Evolutionary conservation across 2,797 vertebrate species (phyloP), one percentile per base, ranked within the genome.

Genomic region (Syngnathus rostellatus): DNA sequence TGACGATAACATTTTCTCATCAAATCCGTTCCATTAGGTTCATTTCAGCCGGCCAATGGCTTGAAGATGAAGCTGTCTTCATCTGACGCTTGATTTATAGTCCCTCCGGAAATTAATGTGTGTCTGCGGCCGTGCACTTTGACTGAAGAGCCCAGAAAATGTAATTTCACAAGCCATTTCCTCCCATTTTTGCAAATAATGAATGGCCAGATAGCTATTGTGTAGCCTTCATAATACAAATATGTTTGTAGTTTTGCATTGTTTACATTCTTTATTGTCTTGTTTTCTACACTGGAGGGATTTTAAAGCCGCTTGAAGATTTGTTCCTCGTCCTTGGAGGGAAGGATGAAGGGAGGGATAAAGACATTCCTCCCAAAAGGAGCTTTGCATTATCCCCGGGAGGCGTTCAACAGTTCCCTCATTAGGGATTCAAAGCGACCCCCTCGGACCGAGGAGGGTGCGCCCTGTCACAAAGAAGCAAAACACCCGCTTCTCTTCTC

Each of bases 161-260:
- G 75, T 80, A 80, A 89, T 89, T 89, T 86, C 79, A 87, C 78
- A 91, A 83, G 14, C 83, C 84, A 89, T 89, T 90, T 91, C 85
- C 82, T 89, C 76, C 82, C 80, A 86, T 89, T 86, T 83, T 78
- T 78, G 72, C 64, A 60, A 63, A 86, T 89, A 88, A 85, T 85
- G 82, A 82, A 83, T 83, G 81, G 73, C 73, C 71, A 2, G 51
- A 71, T 64, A 68, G 73, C 63, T 66, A 51, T 61, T 25, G 2
- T 58, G 63, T 74, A 54, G 80, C 77, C 63, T 31, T 31, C 31
- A 31, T 31, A 80, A 67, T 63, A 63, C 58, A 65, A 59, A 68
- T 65, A 37, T 19, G 31, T 63, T 43, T 63, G 11, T 0, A 45
- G 43, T 55, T 31, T 31, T 31, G 31, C 31, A 31, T 31, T 31